Conservation (phyloP, 2,888 invertebrate genomes). For the Nyleta sp. region DNA sequence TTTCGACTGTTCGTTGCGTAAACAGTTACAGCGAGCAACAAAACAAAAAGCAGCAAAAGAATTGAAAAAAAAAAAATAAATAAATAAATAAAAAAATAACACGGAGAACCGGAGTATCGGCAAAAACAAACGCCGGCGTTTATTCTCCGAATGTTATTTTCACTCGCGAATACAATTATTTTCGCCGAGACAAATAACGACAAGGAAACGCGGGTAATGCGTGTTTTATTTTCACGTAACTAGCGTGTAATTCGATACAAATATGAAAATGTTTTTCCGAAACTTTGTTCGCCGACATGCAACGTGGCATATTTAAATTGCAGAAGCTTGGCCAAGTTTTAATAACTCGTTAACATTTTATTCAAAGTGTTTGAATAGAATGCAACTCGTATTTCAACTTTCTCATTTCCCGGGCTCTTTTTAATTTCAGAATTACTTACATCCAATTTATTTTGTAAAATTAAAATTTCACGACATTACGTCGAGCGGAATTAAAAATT, state of each 20-base stretch:
- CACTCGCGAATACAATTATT: conserved; percentile 18
- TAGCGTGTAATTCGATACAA: conserved; percentile 26
- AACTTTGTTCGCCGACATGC: conserved; percentile 22
- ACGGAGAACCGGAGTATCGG: too few relatives aligned
- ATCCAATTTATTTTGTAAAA: conserved; percentile 42
- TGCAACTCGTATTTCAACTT: conserved; percentile 23
- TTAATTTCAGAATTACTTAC: conserved; percentile 35
- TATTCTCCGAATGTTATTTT: conserved; percentile 8
- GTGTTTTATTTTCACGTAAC: conserved; percentile 27
- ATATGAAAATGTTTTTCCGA: conserved; percentile 22
- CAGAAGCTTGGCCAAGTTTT: conserved; percentile 43
- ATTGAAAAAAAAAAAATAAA: not conserved
- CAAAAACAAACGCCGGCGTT: not conserved
- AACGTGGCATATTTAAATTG: conserved; percentile 22
- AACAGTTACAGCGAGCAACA: not conserved
- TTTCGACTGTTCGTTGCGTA: not conserved
- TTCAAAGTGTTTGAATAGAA: conserved; percentile 36
- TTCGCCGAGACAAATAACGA: not conserved
- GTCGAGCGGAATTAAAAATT: not conserved
- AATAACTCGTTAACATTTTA: conserved; percentile 54
- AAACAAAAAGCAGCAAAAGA: not conserved
- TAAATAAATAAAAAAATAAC: not conserved
- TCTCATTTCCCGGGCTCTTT: conserved; percentile 3
- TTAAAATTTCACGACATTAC: conserved; percentile 10
- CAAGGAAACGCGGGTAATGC: not conserved